Evolutionary conservation across 2,888 invertebrate genomes (phyloP).

Genomic region (Chloroclysta siterata): DNA sequence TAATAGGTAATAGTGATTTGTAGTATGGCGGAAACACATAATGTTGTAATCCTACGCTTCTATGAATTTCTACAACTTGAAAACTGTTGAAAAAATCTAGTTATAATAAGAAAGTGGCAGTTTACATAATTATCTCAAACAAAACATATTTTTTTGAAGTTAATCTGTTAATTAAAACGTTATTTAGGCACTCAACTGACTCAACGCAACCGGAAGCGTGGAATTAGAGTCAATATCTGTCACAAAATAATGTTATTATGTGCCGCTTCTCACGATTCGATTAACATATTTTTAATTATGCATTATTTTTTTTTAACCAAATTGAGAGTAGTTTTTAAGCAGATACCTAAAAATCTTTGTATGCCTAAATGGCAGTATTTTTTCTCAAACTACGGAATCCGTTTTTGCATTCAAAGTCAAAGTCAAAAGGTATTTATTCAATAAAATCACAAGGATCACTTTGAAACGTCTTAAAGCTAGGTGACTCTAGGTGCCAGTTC

Average conservation of each 20-base stretch:
- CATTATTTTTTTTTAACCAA: constrained; percentile 13
- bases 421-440: too few species aligned
- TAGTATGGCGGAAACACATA: too few species aligned
- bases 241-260: constrained; percentile 30
- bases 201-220: constrained; percentile 29
- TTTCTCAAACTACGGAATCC: too few species aligned
- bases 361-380: too few species aligned
- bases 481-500: too few species aligned
- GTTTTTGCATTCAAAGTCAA: too few species aligned
- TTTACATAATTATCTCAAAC: constrained; percentile 19
- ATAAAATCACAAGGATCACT: too few species aligned
- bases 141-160: constrained; percentile 20
- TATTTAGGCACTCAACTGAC: constrained; percentile 31
- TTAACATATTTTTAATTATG: constrained; percentile 34
- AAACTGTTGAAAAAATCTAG: constrained; percentile 3
- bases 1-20: too few species aligned
- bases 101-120: neutral
- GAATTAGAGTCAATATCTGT: constrained; percentile 34
- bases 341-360: too few species aligned
- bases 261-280: constrained; percentile 31
- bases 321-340: too few species aligned
- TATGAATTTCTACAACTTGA: constrained; percentile 9
- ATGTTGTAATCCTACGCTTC: too few species aligned
- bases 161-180: constrained; percentile 27
- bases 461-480: too few species aligned